Conservation (phyloP, 2,113 vertebrate species). For the Typhlomys cinereus region DNA sequence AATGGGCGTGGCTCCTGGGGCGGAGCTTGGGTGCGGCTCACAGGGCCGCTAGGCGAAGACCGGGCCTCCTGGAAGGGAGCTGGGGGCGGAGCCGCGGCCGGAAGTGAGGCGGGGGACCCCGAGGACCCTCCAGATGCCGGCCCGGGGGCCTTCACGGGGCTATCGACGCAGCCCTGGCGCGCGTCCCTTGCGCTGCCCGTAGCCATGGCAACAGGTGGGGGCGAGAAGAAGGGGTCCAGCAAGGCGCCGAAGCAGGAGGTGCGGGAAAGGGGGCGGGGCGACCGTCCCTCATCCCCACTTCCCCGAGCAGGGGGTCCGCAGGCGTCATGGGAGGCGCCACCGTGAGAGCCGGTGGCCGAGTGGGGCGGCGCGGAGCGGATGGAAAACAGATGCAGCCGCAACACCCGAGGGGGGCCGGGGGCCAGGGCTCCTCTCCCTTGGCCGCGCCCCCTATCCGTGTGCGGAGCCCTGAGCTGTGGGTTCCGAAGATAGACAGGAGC, state of each 20-base stretch:
- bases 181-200: neutral
- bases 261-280: too few relatives aligned
- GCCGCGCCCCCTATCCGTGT: neutral
- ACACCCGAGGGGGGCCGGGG: too few relatives aligned
- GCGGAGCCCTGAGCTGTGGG: neutral
- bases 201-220: neutral
- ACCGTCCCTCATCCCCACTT: neutral
- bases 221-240: too few relatives aligned
- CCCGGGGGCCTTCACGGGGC: too few relatives aligned
- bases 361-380: slow-evolving; percentile 39
- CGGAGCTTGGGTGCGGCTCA: neutral
- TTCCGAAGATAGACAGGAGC: neutral
- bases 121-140: too few relatives aligned
- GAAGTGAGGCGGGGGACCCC: slow-evolving; percentile 30
- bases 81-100: neutral
- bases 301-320: too few relatives aligned
- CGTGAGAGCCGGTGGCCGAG: neutral
- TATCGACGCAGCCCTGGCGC: neutral
- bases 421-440: too few relatives aligned
- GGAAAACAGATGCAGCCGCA: slow-evolving; percentile 74
- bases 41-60: too few relatives aligned
- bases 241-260: too few relatives aligned
- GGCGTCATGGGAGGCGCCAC: neutral
- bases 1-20: neutral
- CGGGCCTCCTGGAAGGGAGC: neutral